Evolutionary conservation across 1,140 invertebrate genomes (phyloP).

Genomic region (Pollicipes pollicipes): DNA sequence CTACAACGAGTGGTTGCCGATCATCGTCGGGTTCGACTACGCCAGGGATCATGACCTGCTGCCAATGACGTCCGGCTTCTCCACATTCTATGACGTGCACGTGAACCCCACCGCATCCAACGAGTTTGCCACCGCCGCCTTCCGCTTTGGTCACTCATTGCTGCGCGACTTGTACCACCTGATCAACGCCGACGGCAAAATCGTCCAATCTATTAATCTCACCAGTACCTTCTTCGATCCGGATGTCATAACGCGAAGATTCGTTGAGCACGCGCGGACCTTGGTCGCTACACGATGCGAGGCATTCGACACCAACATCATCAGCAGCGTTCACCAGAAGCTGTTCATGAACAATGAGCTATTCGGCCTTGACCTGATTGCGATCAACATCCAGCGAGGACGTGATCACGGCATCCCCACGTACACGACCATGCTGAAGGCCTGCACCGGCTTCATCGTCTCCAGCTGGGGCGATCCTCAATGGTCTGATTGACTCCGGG

Average conservation of each 20-base stretch:
- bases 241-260: not conserved
- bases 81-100: conserved; percentile 22
- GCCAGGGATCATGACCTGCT: conserved; percentile 56
- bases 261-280: not conserved
- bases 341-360: not conserved
- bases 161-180: conserved; percentile 13
- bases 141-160: conserved; percentile 27
- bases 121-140: conserved; percentile 21
- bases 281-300: not conserved
- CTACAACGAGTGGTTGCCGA: conserved; percentile 31
- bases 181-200: not conserved
- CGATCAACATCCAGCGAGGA: conserved; percentile 40
- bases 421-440: conserved; percentile 20
- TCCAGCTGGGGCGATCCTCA: conserved; percentile 9
- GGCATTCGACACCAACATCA: not conserved
- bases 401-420: conserved; percentile 23
- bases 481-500: conserved; percentile 2
- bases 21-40: conserved; percentile 58
- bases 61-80: conserved; percentile 34
- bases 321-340: not conserved
- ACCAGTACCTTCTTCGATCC: conserved; percentile 3
- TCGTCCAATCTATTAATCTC: not conserved
- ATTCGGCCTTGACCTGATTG: conserved; percentile 14
- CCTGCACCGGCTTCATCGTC: conserved; percentile 14
- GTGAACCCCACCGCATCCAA: conserved; percentile 18